Conservation (phyloP, 2,797 vertebrate species). For the Myotis planiceps region DNA sequence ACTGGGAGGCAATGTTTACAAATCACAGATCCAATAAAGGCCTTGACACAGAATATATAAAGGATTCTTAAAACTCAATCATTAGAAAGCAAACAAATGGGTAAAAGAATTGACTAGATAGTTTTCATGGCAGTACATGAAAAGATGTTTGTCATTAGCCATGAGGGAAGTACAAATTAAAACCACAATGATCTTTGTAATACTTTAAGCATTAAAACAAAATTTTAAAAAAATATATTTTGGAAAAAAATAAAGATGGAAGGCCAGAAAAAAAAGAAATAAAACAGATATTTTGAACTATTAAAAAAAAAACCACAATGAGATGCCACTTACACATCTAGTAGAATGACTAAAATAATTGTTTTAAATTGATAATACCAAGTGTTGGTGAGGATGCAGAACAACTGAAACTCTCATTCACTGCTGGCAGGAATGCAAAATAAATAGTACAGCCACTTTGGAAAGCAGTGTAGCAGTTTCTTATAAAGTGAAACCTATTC, state of each 20-base stretch:
- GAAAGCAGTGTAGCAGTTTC: background rate
- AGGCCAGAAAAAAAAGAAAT: too few relatives aligned
- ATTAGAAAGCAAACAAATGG: background rate
- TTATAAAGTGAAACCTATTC: background rate
- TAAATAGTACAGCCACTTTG: background rate
- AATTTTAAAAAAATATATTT: too few relatives aligned
- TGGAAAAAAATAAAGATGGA: too few relatives aligned
- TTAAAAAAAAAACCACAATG: background rate
- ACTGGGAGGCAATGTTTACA: background rate
- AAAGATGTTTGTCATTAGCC: background rate
- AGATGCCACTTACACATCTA: background rate
- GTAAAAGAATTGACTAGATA: background rate
- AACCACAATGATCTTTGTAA: background rate
- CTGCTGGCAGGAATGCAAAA: background rate
- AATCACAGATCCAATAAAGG: background rate
- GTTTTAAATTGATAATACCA: background rate
- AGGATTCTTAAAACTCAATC: background rate
- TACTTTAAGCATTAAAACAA: too few relatives aligned
- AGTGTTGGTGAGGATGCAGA: background rate
- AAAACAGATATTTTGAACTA: too few relatives aligned
- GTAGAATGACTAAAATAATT: background rate
- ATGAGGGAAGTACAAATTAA: slow-evolving; percentile 16
- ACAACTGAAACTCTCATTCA: background rate
- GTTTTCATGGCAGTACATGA: background rate
- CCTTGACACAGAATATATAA: background rate